These are phyloP conservation scores for Crotalus helleri DNA, from an alignment of 2,113 vertebrate species.

Conservation along the genomic window DNA sequence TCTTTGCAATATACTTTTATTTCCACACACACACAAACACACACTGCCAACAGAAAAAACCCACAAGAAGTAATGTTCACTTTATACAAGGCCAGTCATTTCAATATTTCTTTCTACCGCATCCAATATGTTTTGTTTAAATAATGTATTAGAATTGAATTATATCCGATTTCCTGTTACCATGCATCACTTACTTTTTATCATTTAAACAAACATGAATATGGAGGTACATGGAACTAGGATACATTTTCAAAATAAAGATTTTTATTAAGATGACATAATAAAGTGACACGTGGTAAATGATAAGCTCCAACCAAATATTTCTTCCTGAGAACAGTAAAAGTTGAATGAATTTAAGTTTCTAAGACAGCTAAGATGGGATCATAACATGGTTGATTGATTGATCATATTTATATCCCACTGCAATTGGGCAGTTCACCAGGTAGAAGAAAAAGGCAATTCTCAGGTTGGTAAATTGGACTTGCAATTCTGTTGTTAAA, in stretches of 20 bases:
- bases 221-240: constrained; percentile 64
- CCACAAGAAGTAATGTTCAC: constrained; percentile 24
- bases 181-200: constrained; percentile 54
- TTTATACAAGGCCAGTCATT: constrained; percentile 60
- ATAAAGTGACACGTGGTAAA: constrained; percentile 61
- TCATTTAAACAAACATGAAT: constrained; percentile 56
- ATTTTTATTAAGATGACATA: constrained; percentile 64
- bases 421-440: not conserved
- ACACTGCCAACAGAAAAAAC: constrained; percentile 2
- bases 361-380: constrained; percentile 9
- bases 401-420: not conserved
- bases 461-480: not conserved
- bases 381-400: not conserved
- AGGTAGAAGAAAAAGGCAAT: not conserved
- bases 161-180: constrained; percentile 59
- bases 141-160: not conserved
- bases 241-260: constrained; percentile 57
- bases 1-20: constrained; percentile 36
- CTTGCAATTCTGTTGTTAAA: not conserved
- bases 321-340: constrained; percentile 56
- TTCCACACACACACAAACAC: constrained; percentile 25
- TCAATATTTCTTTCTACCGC: constrained; percentile 50
- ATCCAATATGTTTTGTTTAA: not conserved
- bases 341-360: not conserved
- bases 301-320: constrained; percentile 59